Evolutionary conservation across 2,888 invertebrate genomes (phyloP), one percentile per base, ranked within the genome.

Genomic region (Mycalesis mineus): DNA sequence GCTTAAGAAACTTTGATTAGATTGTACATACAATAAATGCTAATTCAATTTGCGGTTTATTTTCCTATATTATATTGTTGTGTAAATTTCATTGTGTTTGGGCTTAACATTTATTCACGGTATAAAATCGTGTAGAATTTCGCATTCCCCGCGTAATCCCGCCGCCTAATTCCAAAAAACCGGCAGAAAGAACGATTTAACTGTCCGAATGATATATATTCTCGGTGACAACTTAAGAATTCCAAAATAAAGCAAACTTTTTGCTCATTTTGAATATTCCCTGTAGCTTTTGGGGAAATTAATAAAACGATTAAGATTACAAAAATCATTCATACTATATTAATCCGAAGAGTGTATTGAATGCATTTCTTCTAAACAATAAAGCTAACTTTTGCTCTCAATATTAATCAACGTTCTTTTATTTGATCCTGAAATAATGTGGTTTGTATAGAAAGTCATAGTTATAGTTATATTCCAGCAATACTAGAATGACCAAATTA

Each of bases 131-230:
- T 53, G 42, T 53, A 47, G 40, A 55, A 52, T 61, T 58, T 58
- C 41, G 57, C 44, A 50, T 51, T 48, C 15, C 51, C 55, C n/a
- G 22, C 42, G 54, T 59, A 59, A 62, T 62, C 59, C 42, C 47
- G 42, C 28, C 42, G 52, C 52, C 57, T 59, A 56, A 59, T 62
- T 57, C 61, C 55, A 50, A 59, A 56, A 57, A 59, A 57, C 55
- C 47, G 45, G 56, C 51, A 61, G 56, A 49, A 33, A 57, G 51
- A 60, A 62, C 58, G 62, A 61, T 63, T 63, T 58, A 60, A 44
- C 60, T 57, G 62, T 62, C 71, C 65, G 75, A 77, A 81, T 81
- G 77, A 82, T 78, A 79, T 79, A 80, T 79, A 72, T 68, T 69
- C 69, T 58, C 65, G 66, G 73, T 77, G 82, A 82, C 79, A 78